phyloP scores from a whole-genome alignment of 2,797 vertebrate genomes.

The Periparus ater region DNA sequence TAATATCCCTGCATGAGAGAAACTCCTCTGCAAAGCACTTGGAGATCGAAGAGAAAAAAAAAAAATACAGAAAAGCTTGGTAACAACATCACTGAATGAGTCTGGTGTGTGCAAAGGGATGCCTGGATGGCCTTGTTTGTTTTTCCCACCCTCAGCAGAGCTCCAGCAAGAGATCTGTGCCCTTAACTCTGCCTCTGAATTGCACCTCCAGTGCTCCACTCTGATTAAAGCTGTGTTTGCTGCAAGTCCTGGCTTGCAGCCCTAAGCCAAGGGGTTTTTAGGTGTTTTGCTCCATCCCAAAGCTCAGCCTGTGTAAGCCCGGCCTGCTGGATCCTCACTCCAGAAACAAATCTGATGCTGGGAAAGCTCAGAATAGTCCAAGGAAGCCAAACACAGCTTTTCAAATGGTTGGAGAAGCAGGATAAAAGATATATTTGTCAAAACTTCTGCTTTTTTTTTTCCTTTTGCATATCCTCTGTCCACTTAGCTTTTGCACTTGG shows the following conservation, averaged over 20 bases:
- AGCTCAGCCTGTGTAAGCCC: background rate
- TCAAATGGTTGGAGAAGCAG: background rate
- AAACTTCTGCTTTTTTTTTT: background rate
- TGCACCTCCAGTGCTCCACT: background rate
- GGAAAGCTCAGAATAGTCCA: background rate
- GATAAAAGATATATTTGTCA: background rate
- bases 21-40: background rate
- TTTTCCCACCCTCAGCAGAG: conserved; percentile 4
- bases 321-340: background rate
- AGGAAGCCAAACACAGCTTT: background rate
- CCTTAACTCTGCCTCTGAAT: background rate
- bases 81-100: background rate
- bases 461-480: background rate
- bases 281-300: background rate
- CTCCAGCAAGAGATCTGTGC: background rate
- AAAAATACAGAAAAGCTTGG: background rate
- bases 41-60: background rate
- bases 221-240: background rate
- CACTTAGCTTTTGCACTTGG: background rate
- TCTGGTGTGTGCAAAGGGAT: background rate
- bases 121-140: background rate
- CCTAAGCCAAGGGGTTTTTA: background rate
- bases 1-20: background rate
- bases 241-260: background rate
- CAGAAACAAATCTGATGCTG: background rate